Conservation (phyloP, 2,797 vertebrate genomes). For the Sebastiscus albofasciatus region DNA sequence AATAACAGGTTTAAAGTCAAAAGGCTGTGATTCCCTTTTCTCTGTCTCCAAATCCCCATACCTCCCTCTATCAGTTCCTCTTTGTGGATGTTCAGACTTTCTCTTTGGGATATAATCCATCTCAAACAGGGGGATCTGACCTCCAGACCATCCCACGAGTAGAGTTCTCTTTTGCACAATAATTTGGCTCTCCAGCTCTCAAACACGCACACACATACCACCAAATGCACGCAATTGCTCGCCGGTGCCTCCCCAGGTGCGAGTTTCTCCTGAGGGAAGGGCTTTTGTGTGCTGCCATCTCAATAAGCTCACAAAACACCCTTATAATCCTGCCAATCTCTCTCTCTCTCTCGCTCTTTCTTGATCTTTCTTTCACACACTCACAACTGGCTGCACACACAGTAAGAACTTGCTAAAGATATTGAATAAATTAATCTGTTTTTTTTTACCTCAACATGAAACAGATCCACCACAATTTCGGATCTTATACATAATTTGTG, state of each 20-base stretch:
- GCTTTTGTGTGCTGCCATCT: slow-evolving; percentile 75
- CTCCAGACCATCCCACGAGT: slow-evolving; percentile 46
- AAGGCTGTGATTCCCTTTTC: slow-evolving; percentile 63
- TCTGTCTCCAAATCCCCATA: slow-evolving; percentile 63
- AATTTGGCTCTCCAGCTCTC: slow-evolving; percentile 32
- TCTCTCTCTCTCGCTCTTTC: slow-evolving; percentile 7
- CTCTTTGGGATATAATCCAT: slow-evolving; percentile 72
- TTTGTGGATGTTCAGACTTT: slow-evolving; percentile 71
- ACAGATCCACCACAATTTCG: not conserved
- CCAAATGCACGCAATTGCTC: slow-evolving; percentile 32
- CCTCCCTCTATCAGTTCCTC: slow-evolving; percentile 59
- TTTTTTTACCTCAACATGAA: slow-evolving; percentile 1
- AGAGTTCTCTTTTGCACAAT: slow-evolving; percentile 42
- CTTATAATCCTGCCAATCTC: slow-evolving; percentile 72
- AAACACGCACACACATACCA: slow-evolving; percentile 15
- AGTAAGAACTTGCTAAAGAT: not conserved
- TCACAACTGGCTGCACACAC: slow-evolving; percentile 4
- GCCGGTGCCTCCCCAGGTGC: slow-evolving; percentile 72
- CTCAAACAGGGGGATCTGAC: slow-evolving; percentile 61
- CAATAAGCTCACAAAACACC: slow-evolving; percentile 75
- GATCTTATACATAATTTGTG: not conserved
- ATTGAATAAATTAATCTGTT: slow-evolving; percentile 3
- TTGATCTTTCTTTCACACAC: not conserved
- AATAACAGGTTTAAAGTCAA: slow-evolving; percentile 74
- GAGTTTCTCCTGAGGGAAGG: slow-evolving; percentile 74